These are phyloP conservation scores for Ariopsis seemanni DNA, from an alignment of 2,113 vertebrate genomes.

Conservation along the genomic window DNA sequence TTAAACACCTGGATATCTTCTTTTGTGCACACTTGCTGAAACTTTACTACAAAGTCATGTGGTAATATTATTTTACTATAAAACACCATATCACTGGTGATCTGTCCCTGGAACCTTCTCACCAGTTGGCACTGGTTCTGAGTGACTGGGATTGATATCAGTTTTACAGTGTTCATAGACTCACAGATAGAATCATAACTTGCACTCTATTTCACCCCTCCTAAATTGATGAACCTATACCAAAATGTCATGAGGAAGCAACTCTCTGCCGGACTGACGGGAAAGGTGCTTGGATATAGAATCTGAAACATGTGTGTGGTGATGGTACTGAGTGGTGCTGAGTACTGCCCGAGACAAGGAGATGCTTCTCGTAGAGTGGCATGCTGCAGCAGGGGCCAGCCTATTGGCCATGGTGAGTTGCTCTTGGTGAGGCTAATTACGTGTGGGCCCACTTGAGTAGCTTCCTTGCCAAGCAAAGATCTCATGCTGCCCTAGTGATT, in stretches of 20 bases:
- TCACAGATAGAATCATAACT: not conserved
- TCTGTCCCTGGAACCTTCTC: not conserved
- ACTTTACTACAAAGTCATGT: not conserved
- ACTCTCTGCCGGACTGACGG: not conserved
- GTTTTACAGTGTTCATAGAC: not conserved
- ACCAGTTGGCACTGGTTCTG: not conserved
- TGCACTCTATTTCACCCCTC: not conserved
- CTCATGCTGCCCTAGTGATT: not conserved
- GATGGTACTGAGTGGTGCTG: not conserved
- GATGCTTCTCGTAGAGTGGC: not conserved
- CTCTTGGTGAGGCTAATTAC: not conserved
- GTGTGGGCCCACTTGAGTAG: not conserved
- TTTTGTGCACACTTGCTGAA: not conserved
- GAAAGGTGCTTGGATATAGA: not conserved
- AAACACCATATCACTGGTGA: not conserved
- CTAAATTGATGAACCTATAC: not conserved
- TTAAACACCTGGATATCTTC: not conserved
- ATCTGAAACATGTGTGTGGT: not conserved
- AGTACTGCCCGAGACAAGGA: not conserved
- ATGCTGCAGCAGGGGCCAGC: not conserved
- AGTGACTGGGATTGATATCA: not conserved
- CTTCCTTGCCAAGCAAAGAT: not conserved
- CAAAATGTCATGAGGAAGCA: not conserved
- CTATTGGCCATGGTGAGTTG: not conserved
- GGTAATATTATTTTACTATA: not conserved